Evolutionary conservation across 2,888 invertebrate genomes (phyloP).

Genomic region (Ormyrus pomaceus): DNA sequence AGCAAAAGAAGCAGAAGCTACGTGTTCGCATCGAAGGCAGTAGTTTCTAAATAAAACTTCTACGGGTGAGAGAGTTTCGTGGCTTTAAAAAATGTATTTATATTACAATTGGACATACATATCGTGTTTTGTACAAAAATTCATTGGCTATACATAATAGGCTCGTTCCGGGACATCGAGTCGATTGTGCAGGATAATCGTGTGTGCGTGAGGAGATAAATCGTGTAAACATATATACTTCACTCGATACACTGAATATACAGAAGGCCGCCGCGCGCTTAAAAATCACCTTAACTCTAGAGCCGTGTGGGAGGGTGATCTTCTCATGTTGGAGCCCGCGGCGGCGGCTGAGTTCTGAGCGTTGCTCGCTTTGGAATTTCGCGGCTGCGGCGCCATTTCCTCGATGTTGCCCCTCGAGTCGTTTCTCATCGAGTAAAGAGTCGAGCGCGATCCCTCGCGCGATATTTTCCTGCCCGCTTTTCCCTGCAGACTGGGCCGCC

Average conservation of each 20-base stretch:
- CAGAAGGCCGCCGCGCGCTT: too few species aligned
- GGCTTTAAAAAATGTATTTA: neutral
- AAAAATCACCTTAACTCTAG: conserved; percentile 65
- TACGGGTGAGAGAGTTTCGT: too few species aligned
- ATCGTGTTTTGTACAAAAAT: neutral
- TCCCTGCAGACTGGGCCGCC: conserved; percentile 57
- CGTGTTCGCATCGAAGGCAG: too few species aligned
- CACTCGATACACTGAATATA: too few species aligned
- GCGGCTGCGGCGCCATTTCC: neutral
- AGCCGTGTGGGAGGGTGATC: conserved; percentile 64
- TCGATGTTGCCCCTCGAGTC: conserved; percentile 60
- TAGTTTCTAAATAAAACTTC: too few species aligned
- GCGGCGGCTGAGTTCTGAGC: conserved; percentile 59
- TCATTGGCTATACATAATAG: neutral
- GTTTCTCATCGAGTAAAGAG: conserved; percentile 61
- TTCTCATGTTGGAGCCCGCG: conserved; percentile 56
- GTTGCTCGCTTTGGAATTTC: conserved; percentile 40
- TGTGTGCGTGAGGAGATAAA: too few species aligned
- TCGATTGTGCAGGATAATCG: too few species aligned
- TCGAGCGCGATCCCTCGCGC: conserved; percentile 62
- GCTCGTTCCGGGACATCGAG: neutral
- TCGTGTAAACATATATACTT: too few species aligned
- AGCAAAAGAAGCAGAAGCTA: too few species aligned
- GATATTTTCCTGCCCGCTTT: conserved; percentile 63
- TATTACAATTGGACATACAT: neutral